A percentile compares a stretch with the other conserved stretches of the same genome.
Evolutionary conservation across 37 sponge, comb jelly and placozoan species (phyloP).

Genomic region (Eunapius fragilis): DNA sequence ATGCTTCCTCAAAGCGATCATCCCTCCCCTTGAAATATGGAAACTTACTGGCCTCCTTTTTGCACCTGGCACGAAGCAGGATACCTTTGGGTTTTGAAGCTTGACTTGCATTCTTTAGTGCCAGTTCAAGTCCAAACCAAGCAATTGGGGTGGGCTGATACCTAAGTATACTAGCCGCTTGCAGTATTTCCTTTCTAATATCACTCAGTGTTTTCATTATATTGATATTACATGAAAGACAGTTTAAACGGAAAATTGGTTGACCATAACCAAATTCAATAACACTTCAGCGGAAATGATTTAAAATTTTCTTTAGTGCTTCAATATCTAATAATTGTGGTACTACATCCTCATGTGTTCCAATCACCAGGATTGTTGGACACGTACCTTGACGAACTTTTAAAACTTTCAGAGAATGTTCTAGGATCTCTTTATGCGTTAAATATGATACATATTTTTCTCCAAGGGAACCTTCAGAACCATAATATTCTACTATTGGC

Average conservation of each 20-base stretch:
- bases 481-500: conserved; percentile 19
- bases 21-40: background rate
- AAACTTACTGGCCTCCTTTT: background rate
- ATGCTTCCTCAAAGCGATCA: background rate
- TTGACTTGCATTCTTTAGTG: background rate
- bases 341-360: background rate
- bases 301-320: background rate
- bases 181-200: background rate
- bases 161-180: background rate
- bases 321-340: background rate
- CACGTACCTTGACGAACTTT: background rate
- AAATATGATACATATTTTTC: background rate
- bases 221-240: background rate
- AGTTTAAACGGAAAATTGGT: background rate
- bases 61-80: background rate
- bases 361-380: background rate
- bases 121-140: background rate
- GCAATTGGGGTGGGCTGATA: background rate
- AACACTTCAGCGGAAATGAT: background rate
- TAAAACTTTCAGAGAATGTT: background rate
- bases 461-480: background rate
- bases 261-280: background rate
- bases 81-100: background rate
- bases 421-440: background rate
- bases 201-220: background rate